Evolutionary conservation across 2,888 invertebrate species (phyloP).

Genomic region (Stenurella melanura): DNA sequence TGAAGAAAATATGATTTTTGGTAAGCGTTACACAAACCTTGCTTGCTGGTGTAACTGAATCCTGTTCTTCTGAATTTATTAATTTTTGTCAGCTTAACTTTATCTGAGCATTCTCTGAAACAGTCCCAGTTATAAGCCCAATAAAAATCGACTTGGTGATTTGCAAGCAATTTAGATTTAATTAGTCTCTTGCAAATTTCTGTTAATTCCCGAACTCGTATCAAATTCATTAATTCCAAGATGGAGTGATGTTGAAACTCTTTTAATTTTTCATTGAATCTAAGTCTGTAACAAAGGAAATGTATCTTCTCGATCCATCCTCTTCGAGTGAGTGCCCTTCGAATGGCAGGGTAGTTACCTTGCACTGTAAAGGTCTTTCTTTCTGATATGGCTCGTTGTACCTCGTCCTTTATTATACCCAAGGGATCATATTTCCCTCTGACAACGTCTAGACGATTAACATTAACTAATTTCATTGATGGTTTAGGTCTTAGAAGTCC

Average conservation of each 20-base stretch:
- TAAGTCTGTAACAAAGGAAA: constrained; percentile 65
- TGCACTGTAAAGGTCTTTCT: constrained; percentile 77
- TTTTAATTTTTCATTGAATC: constrained; percentile 62
- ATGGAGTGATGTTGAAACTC: constrained; percentile 59
- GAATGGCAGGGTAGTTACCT: constrained; percentile 75
- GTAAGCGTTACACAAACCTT: constrained; percentile 75
- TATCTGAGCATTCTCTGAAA: constrained; percentile 66
- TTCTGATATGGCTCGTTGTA: constrained; percentile 73
- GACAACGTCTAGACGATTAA: neutral
- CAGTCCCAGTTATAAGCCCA: constrained; percentile 77
- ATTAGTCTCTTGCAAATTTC: constrained; percentile 68
- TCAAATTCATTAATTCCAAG: constrained; percentile 63
- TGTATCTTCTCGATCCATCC: constrained; percentile 86
- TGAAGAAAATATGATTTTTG: constrained; percentile 80
- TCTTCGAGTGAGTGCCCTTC: constrained; percentile 78
- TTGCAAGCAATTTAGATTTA: constrained; percentile 78
- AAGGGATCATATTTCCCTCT: constrained; percentile 51
- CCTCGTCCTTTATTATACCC: constrained; percentile 71
- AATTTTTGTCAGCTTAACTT: constrained; percentile 67
- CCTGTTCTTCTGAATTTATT: constrained; percentile 67
- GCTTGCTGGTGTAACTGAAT: constrained; percentile 74
- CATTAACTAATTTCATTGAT: neutral
- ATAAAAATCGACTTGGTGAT: constrained; percentile 81
- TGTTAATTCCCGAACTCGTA: constrained; percentile 65
- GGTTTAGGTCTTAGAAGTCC: too few relatives aligned